A percentile compares a stretch with the other conserved stretches of the same genome.
These are phyloP conservation scores for Grapholita molesta DNA, from an alignment of 1,140 invertebrate genomes.

Conservation along the genomic window DNA sequence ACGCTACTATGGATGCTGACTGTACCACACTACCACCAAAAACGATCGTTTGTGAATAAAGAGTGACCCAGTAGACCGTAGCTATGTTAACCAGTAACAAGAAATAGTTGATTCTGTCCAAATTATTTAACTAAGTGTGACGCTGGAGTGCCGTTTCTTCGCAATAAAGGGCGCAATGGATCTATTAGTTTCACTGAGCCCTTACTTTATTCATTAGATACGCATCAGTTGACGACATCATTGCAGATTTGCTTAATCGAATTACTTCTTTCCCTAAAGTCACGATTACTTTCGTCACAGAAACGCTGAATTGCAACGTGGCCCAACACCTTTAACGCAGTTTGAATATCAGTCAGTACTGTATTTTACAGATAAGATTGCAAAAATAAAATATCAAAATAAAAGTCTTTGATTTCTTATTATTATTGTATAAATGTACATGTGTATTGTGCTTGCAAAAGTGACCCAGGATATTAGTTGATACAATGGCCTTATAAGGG, in stretches of 20 bases:
- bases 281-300: conserved; percentile 5
- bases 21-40: no score
- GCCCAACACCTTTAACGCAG: not conserved
- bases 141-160: not conserved
- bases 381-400: no score
- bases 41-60: no score
- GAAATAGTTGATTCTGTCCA: not conserved
- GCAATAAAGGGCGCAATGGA: not conserved
- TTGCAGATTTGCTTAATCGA: not conserved
- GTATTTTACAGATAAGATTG: no score
- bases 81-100: no score
- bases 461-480: no score
- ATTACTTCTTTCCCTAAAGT: not conserved
- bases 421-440: no score
- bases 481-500: no score
- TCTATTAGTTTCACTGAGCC: not conserved
- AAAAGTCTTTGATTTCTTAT: no score
- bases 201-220: not conserved
- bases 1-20: no score
- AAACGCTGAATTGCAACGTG: not conserved
- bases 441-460: no score
- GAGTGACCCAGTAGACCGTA: no score
- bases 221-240: not conserved
- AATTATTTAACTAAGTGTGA: not conserved
- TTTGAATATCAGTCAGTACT: not conserved